phyloP scores from a whole-genome alignment of 2,888 invertebrate species.

The Tachystola acroxantha region DNA sequence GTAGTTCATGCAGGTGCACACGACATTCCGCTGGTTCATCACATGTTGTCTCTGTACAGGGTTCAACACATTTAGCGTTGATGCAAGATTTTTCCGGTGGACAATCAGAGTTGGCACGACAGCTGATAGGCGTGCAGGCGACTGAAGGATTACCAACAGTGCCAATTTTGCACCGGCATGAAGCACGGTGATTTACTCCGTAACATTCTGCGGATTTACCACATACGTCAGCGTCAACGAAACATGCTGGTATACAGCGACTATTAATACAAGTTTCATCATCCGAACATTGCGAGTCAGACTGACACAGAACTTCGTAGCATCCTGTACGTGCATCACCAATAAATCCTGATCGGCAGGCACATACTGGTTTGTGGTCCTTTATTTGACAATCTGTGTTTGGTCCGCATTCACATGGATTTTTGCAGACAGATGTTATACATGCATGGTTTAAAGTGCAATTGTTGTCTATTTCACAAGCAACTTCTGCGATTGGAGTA shows the following conservation, averaged over 20 bases:
- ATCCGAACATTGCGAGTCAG: constrained; percentile 87
- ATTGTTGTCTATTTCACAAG: constrained; percentile 87
- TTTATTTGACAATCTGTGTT: constrained; percentile 91
- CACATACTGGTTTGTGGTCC: constrained; percentile 92
- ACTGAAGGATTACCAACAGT: constrained; percentile 89
- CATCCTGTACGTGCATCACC: constrained; percentile 92
- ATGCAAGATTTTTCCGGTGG: constrained; percentile 89
- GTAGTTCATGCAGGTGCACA: constrained; percentile 85
- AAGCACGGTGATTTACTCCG: constrained; percentile 87
- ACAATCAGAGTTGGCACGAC: constrained; percentile 88
- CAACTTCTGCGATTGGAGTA: constrained; percentile 78
- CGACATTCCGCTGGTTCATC: constrained; percentile 85
- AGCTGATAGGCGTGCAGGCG: constrained; percentile 88
- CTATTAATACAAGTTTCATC: constrained; percentile 91
- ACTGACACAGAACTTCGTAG: constrained; percentile 84
- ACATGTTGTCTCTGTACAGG: constrained; percentile 85
- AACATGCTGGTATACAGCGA: constrained; percentile 89
- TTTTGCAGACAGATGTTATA: constrained; percentile 86
- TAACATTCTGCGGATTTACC: constrained; percentile 89
- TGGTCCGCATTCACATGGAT: constrained; percentile 91
- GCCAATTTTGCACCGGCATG: constrained; percentile 91
- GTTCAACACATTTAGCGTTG: constrained; percentile 87
- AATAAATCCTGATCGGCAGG: constrained; percentile 89
- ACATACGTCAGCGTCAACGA: constrained; percentile 83
- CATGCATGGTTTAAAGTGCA: constrained; percentile 89